Evolutionary conservation across 2,113 vertebrate genomes (phyloP).

Genomic region (Ptilonorhynchus violaceus): DNA sequence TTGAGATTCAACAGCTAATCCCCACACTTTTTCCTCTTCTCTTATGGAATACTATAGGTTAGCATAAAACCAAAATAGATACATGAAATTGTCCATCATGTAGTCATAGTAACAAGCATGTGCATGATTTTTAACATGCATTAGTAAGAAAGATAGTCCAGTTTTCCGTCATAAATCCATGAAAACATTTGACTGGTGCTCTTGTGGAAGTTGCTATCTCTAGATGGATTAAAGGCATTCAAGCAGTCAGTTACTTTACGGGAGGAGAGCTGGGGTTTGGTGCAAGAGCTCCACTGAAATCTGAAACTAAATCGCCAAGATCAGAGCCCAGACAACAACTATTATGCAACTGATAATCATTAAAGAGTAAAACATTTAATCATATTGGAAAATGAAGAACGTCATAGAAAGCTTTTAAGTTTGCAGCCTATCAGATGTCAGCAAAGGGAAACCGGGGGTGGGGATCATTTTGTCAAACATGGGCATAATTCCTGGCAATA

Average conservation of each 20-base stretch:
- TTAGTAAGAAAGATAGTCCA: not conserved
- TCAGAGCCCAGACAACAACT: not conserved
- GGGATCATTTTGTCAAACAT: not conserved
- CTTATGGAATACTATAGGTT: not conserved
- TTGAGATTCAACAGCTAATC: not conserved
- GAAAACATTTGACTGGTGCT: not conserved
- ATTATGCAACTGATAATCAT: not conserved
- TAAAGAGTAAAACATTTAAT: not conserved
- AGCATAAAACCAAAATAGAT: not conserved
- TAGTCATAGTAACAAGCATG: not conserved
- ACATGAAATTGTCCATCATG: not conserved
- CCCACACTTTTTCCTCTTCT: not conserved
- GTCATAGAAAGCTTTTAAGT: not conserved
- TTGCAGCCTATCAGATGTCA: not conserved
- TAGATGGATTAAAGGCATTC: not conserved
- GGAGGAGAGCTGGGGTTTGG: not conserved
- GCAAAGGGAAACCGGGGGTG: not conserved
- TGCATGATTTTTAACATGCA: not conserved
- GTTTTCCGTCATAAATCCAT: not conserved
- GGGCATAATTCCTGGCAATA: not conserved
- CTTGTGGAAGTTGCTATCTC: not conserved
- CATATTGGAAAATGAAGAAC: not conserved
- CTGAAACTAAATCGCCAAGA: not conserved
- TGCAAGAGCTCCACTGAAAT: not conserved
- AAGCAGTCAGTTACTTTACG: not conserved